Evolutionary conservation across 2,797 vertebrate genomes (phyloP).

Genomic region (Coracias cyanogaster): DNA sequence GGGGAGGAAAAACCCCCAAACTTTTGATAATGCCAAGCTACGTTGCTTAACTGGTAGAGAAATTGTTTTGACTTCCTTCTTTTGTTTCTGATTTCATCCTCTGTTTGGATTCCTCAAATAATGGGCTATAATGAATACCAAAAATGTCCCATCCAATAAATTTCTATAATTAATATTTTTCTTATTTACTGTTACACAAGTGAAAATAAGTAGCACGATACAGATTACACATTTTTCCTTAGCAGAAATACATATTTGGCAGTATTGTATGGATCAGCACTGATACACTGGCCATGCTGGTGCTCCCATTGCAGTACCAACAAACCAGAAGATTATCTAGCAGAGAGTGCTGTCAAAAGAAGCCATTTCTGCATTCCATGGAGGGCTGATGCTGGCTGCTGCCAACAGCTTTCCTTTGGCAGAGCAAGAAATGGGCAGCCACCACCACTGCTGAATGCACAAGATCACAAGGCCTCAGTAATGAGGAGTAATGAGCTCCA

Average conservation of each 20-base stretch:
- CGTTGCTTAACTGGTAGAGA: not conserved
- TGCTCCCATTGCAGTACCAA: not conserved
- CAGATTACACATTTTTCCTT: not conserved
- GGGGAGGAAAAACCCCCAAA: not conserved
- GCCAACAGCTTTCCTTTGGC: not conserved
- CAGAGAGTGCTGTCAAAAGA: not conserved
- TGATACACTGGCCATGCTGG: rapidly evolving
- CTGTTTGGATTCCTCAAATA: not conserved
- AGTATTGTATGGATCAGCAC: no score
- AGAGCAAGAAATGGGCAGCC: not conserved
- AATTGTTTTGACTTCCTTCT: not conserved
- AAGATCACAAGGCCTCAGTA: rapidly evolving
- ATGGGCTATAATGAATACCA: not conserved
- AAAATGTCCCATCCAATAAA: not conserved
- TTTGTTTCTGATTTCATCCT: not conserved
- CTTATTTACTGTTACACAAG: not conserved
- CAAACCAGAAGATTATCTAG: not conserved
- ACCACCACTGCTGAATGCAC: not conserved
- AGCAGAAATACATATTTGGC: not conserved
- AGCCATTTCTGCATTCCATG: not conserved
- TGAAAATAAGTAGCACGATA: not conserved
- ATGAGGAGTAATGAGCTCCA: not conserved
- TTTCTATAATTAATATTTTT: not conserved
- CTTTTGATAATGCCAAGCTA: not conserved
- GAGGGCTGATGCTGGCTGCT: not conserved